Evolutionary conservation across 1,140 invertebrate genomes (phyloP).

Genomic region (Belonocnema kinseyi): DNA sequence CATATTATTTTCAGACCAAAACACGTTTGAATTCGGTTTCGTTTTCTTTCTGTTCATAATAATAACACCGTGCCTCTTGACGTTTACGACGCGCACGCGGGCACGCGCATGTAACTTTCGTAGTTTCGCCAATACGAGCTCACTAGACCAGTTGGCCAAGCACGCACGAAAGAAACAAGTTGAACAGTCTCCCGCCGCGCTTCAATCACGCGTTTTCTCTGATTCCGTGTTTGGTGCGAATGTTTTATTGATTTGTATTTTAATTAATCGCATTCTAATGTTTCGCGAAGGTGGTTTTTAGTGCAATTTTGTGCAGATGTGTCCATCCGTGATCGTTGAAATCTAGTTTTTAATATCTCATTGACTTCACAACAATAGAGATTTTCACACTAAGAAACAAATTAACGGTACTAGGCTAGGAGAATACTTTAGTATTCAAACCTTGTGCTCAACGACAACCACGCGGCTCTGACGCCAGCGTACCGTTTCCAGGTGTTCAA

Average conservation of each 20-base stretch:
- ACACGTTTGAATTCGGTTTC: too few relatives aligned
- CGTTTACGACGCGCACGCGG: constrained; percentile 31
- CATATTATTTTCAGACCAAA: too few relatives aligned
- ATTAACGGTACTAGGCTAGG: not conserved
- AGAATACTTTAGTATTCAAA: not conserved
- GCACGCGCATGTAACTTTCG: constrained; percentile 40
- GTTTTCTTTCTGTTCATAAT: not conserved
- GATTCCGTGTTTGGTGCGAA: constrained; percentile 24
- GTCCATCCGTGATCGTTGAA: not conserved
- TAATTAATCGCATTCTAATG: not conserved
- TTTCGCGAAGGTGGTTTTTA: constrained; percentile 7
- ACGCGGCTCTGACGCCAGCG: constrained; percentile 43
- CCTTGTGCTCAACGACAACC: constrained; percentile 35
- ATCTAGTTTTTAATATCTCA: not conserved
- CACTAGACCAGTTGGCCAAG: constrained; percentile 22
- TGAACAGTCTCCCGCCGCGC: constrained; percentile 22
- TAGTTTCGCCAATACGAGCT: constrained; percentile 4
- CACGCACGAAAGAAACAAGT: constrained; percentile 25
- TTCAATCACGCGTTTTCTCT: constrained; percentile 27
- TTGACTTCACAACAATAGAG: not conserved
- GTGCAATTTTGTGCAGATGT: constrained; percentile 7
- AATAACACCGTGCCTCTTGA: constrained; percentile 27
- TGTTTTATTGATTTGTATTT: constrained; percentile 17
- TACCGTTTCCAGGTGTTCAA: constrained; percentile 23
- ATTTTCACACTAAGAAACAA: not conserved